Evolutionary conservation across 2,797 vertebrate genomes (phyloP).

Genomic region (Melanotaenia trifasciata): DNA sequence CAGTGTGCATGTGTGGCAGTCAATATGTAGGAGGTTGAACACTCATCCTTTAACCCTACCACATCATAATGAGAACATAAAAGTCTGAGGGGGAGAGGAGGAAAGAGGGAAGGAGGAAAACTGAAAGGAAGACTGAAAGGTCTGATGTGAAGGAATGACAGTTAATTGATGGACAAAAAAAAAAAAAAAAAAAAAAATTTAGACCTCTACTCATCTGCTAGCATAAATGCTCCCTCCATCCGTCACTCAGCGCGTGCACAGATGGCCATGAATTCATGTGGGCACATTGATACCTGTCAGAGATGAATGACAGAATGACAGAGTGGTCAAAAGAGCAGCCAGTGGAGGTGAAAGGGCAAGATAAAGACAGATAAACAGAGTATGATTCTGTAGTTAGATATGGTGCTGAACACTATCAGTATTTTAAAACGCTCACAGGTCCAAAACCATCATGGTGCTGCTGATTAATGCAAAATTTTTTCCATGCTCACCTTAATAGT

Average conservation of each 20-base stretch:
- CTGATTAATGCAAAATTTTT: conserved; percentile 2
- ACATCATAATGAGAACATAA: conserved; percentile 44
- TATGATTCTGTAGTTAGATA: not conserved
- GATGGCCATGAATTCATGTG: conserved; percentile 43
- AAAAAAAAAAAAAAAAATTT: conserved; percentile 37
- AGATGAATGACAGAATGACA: conserved; percentile 51
- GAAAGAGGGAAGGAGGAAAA: not conserved
- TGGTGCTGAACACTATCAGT: not conserved
- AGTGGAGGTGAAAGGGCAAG: not conserved
- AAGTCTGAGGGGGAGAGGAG: conserved; percentile 38
- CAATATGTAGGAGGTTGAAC: conserved; percentile 16
- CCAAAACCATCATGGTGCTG: not conserved
- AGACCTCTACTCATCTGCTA: conserved; percentile 54
- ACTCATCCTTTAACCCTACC: conserved; percentile 64
- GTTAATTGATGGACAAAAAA: conserved; percentile 58
- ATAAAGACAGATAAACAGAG: conserved; percentile 1
- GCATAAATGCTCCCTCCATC: conserved; percentile 57
- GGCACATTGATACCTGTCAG: conserved; percentile 14
- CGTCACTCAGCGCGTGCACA: conserved; percentile 58
- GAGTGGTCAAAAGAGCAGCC: conserved; percentile 1
- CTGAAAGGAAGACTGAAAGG: conserved; percentile 29
- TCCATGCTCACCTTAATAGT: not conserved
- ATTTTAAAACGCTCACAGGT: not conserved
- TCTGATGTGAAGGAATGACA: conserved; percentile 55
- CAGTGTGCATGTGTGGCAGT: not conserved